Evolutionary conservation across 2,888 invertebrate species (phyloP), one percentile per base, ranked within the genome.

Genomic region (Cecidostiba fungosa): DNA sequence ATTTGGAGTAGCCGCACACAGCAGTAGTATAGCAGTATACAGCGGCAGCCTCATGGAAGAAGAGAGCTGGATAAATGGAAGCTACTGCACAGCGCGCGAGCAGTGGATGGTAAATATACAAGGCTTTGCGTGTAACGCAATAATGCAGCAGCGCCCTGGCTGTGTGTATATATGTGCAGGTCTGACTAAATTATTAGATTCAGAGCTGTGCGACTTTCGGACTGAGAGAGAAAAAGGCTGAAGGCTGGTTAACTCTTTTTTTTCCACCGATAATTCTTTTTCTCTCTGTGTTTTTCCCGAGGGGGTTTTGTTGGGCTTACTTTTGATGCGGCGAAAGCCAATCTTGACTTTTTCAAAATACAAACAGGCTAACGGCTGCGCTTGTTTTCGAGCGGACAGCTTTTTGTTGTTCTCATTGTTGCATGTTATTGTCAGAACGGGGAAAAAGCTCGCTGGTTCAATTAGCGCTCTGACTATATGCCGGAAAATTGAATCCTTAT

Each of bases 101-200:
- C 26, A n/a, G n/a, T 50, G 23, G 23, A 72, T 26, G 83, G 78
- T 73, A 84, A 78, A 84, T 78, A 73, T 72, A 77, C 82, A 82
- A 77, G 62, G 26, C 39, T 23, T 29, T 43, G 39, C 32, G 16
- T 82, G 43, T 77, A 78, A 77, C 73, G 50, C 62, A 81, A 82
- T 85, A 85, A 85, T 78, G 85, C 72, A 80, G 70, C 76, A 59
- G 73, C 29, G 73, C 66, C 6, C 16, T 29, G 26, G 39, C 0
- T 10, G 29, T 26, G 47, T 23, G 50, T 29, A 14, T n/a, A 32
- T 8, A 8, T 19, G 29, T 6, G 39, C 16, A 14, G 87, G 87
- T 80, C 86, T 88, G 88, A 89, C 89, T 90, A 88, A 90, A 89
- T 90, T 90, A 89, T 90, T 89, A 89, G 88, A 89, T 88, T 85